Percentiles rank a stretch among this genome's conserved stretches.
These are phyloP conservation scores for Lumbricus terrestris DNA, from an alignment of 2,888 invertebrate species.

Conservation along the genomic window DNA sequence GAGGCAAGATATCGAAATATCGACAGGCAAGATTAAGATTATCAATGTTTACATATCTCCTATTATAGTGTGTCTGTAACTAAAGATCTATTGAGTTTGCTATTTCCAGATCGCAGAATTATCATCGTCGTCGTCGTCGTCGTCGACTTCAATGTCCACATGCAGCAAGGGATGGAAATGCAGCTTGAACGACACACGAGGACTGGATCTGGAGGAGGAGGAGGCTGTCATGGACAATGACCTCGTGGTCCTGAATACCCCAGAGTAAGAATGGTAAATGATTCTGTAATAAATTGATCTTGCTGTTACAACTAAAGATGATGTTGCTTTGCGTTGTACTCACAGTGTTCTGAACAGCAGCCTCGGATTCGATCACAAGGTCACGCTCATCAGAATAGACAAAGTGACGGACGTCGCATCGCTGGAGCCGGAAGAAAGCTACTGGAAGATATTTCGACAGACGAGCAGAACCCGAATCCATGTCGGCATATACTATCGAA, in stretches of 20 bases:
- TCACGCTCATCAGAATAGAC: not conserved
- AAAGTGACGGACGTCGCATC: not conserved
- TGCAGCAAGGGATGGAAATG: not conserved
- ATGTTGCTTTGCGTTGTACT: not conserved
- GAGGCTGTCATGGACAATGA: not conserved
- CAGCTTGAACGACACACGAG: not conserved
- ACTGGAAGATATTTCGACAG: not conserved
- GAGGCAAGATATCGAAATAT: not conserved
- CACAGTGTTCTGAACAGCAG: not conserved
- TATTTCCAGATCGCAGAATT: not conserved
- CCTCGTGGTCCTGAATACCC: not conserved
- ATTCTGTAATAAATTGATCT: not conserved
- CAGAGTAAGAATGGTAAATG: not conserved
- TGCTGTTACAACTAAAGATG: not conserved
- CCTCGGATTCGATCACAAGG: not conserved
- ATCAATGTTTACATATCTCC: not conserved
- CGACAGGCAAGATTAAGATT: not conserved
- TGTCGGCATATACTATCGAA: too few species aligned
- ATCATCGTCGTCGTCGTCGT: not conserved
- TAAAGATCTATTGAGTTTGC: too few species aligned
- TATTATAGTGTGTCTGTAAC: fast-evolving
- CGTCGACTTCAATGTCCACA: not conserved
- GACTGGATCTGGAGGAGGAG: not conserved
- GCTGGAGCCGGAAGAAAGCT: not conserved
- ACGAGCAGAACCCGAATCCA: not conserved